Percentiles rank a stretch among this genome's conserved stretches.
These are phyloP conservation scores for Lasiommata megera DNA, from an alignment of 2,888 invertebrate genomes.

Conservation along the genomic window DNA sequence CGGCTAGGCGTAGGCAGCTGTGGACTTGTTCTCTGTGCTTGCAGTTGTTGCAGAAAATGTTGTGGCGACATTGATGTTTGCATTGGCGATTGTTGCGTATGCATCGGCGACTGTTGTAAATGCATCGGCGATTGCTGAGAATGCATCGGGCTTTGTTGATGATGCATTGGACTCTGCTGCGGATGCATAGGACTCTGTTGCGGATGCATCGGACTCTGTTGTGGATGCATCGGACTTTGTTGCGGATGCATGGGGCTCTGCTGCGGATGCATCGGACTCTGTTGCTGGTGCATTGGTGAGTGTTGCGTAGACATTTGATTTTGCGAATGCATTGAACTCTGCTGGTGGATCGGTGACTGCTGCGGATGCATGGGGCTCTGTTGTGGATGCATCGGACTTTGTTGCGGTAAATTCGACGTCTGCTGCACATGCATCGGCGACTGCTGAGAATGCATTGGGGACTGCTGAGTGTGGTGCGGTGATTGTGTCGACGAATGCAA, in stretches of 20 bases:
- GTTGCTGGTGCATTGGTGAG: constrained; percentile 55
- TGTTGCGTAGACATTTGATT: constrained; percentile 59
- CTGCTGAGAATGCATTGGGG: constrained; percentile 64
- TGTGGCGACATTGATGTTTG: constrained; percentile 49
- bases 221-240: constrained; percentile 60
- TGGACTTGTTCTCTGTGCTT: constrained; percentile 72
- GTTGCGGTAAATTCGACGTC: constrained; percentile 50
- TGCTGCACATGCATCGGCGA: constrained; percentile 65
- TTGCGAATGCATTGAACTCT: constrained; percentile 44
- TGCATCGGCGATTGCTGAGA: constrained; percentile 51
- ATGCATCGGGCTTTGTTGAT: constrained; percentile 61
- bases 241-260: constrained; percentile 59
- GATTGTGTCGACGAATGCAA: constrained; percentile 64
- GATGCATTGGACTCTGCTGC: constrained; percentile 57
- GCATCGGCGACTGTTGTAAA: constrained; percentile 53
- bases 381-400: constrained; percentile 55
- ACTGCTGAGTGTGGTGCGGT: constrained; percentile 64
- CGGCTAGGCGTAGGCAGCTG: constrained; percentile 74
- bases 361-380: constrained; percentile 51
- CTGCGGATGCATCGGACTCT: constrained; percentile 54
- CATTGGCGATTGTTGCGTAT: constrained; percentile 57
- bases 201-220: constrained; percentile 57
- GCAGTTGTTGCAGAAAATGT: constrained; percentile 56
- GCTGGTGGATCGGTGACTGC: constrained; percentile 54
- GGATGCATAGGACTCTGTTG: constrained; percentile 58